Evolutionary conservation across 2,113 vertebrate genomes (phyloP).

Genomic region (Struthio camelus): DNA sequence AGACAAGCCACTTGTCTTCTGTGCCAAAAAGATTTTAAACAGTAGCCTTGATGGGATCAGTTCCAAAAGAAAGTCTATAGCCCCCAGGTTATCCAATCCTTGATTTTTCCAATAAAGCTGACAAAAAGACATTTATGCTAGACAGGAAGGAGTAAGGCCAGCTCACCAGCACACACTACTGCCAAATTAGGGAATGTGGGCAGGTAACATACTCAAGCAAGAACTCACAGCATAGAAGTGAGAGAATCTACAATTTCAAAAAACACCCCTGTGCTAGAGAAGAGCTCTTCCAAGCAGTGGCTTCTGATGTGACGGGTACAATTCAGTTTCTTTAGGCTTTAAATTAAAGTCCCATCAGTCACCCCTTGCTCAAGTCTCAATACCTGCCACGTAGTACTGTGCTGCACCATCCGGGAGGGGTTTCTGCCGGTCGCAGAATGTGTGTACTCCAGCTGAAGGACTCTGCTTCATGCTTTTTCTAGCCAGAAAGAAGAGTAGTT

Average conservation of each 20-base stretch:
- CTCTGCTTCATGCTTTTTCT: conserved; percentile 92
- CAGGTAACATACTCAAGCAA: neutral
- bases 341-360: neutral
- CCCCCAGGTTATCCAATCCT: neutral
- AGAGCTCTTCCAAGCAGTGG: neutral
- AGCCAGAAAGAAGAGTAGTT: conserved; percentile 1
- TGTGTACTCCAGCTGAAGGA: conserved; percentile 89
- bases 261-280: neutral
- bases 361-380: neutral
- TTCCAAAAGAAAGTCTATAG: neutral
- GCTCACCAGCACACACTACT: neutral
- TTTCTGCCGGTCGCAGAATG: conserved; percentile 92
- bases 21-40: neutral
- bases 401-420: conserved; percentile 93
- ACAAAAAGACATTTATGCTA: neutral
- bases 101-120: neutral
- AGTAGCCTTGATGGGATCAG: conserved; percentile 7
- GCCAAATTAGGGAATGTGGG: neutral
- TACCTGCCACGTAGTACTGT: conserved; percentile 99
- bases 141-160: neutral
- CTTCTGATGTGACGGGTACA: neutral
- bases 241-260: neutral
- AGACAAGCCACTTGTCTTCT: neutral
- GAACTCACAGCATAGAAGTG: neutral
- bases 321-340: neutral